Conservation (phyloP, 2,797 vertebrate species). For the Emys orbicularis region DNA sequence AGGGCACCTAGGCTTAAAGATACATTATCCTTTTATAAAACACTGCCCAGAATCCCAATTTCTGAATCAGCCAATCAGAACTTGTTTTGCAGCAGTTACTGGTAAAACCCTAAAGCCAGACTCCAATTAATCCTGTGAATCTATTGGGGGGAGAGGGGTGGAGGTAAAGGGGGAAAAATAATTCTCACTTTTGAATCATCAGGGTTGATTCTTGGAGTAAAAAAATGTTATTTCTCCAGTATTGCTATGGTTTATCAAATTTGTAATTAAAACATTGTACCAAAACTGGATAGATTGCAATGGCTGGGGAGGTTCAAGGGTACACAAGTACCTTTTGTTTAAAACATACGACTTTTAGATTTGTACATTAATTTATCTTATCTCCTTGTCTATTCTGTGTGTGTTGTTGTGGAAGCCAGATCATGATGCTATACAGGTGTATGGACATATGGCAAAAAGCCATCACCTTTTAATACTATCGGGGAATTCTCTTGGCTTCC, state of each 20-base stretch:
- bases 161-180: not conserved
- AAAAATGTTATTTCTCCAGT: constrained; percentile 44
- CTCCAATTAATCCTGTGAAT: constrained; percentile 61
- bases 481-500: not conserved
- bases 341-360: not conserved
- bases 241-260: constrained; percentile 55
- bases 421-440: not conserved
- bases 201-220: constrained; percentile 31
- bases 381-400: not conserved
- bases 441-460: not conserved
- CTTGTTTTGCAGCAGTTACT: constrained; percentile 64
- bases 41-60: constrained; percentile 82
- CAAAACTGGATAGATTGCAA: not conserved
- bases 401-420: not conserved
- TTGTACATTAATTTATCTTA: not conserved
- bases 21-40: constrained; percentile 85
- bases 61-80: constrained; percentile 83
- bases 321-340: not conserved
- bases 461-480: not conserved
- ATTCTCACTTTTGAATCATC: constrained; percentile 23
- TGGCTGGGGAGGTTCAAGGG: not conserved
- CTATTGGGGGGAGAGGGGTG: not conserved
- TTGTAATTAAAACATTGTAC: rapidly evolving
- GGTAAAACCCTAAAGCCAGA: constrained; percentile 52
- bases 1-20: constrained; percentile 93